Evolutionary conservation across 2,797 vertebrate genomes (phyloP).

Genomic region (Lindbergichthys nudifrons): DNA sequence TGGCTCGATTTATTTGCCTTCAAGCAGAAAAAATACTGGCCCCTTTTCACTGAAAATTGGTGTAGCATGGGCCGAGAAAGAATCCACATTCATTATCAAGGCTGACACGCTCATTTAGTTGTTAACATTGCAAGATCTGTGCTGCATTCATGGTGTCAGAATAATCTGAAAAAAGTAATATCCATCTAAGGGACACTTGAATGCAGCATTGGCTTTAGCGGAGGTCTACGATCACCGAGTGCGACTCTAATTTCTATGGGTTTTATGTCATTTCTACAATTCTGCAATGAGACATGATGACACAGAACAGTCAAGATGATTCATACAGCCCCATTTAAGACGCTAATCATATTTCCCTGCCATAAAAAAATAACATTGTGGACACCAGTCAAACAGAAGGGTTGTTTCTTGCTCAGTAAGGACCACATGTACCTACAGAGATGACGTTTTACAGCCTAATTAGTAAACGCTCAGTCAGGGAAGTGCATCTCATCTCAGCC

Average conservation of each 20-base stretch:
- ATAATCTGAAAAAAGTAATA: too few species aligned
- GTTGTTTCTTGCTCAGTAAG: slow-evolving; percentile 13
- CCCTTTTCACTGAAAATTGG: too few species aligned
- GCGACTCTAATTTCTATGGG: background rate
- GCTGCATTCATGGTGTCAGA: too few species aligned
- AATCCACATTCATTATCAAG: too few species aligned
- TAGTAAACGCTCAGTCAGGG: slow-evolving; percentile 30
- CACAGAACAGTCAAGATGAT: slow-evolving; percentile 4
- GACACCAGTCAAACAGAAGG: slow-evolving; percentile 9
- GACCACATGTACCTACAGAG: background rate
- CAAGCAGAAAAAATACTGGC: too few species aligned
- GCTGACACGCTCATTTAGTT: too few species aligned
- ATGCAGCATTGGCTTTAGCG: too few species aligned
- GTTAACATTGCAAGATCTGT: too few species aligned
- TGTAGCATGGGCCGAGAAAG: too few species aligned
- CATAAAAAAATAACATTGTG: slow-evolving; percentile 18
- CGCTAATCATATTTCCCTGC: slow-evolving; percentile 16
- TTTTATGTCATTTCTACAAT: slow-evolving; percentile 5
- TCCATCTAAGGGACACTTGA: too few species aligned
- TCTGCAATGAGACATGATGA: background rate
- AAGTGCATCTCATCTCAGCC: slow-evolving; percentile 12
- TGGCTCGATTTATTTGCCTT: too few species aligned
- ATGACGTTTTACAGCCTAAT: slow-evolving; percentile 46
- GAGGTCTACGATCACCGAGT: too few species aligned
- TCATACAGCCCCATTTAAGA: background rate